phyloP scores from a whole-genome alignment of 2,888 invertebrate genomes.

The Agonum fuliginosum region DNA sequence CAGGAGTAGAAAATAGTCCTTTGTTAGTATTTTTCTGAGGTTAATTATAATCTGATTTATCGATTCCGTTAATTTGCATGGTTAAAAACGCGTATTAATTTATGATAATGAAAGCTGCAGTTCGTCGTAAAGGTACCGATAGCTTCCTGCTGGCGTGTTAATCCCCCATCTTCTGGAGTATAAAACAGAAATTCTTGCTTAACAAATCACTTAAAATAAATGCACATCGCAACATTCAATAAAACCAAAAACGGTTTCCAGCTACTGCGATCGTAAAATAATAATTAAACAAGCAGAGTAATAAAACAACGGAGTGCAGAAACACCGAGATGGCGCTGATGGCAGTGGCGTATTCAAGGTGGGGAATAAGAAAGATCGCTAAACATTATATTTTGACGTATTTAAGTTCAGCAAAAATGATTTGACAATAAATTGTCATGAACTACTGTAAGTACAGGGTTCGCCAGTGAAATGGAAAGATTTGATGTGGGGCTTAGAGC shows the following conservation, averaged over 20 bases:
- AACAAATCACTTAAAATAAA: constrained; percentile 45
- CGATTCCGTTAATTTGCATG: constrained; percentile 22
- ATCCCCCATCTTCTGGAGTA: constrained; percentile 9
- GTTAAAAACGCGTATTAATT: background rate
- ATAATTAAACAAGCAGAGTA: constrained; percentile 32
- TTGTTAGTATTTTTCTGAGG: no score
- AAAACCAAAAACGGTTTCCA: constrained; percentile 37
- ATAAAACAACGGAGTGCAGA: constrained; percentile 15
- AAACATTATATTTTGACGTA: no score
- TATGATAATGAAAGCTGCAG: constrained; percentile 28
- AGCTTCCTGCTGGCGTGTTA: constrained; percentile 20
- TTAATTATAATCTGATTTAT: no score
- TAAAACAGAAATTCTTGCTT: constrained; percentile 33
- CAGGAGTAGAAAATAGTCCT: no score
- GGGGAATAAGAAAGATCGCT: background rate
- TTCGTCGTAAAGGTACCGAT: constrained; percentile 20
- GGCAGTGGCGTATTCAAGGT: background rate
- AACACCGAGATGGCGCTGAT: background rate
- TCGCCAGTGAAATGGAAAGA: no score
- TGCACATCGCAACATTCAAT: constrained; percentile 30
- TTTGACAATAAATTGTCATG: no score
- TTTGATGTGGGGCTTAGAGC: no score
- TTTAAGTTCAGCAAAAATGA: no score
- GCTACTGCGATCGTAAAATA: constrained; percentile 43
- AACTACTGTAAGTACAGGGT: no score